Percentiles rank a stretch among this genome's conserved stretches.
These are phyloP conservation scores for Halcyon chelicuti DNA, from an alignment of 2,797 vertebrate genomes.

Conservation along the genomic window DNA sequence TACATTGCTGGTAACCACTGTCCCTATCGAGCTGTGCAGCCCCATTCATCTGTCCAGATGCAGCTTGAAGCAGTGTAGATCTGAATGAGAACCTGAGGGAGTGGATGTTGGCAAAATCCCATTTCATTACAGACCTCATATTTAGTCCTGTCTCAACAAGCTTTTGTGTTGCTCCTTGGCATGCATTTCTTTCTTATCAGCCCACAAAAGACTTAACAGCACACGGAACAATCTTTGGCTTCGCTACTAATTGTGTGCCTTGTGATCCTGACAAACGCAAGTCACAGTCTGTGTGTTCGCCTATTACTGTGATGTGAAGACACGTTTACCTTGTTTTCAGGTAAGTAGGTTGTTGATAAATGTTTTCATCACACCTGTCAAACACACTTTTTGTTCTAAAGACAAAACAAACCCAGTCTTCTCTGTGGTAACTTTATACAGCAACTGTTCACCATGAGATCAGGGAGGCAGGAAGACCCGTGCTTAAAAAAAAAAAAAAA, in stretches of 20 bases:
- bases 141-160: neutral
- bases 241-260: neutral
- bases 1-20: neutral
- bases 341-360: neutral
- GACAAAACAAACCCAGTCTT: neutral
- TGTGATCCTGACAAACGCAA: neutral
- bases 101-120: neutral
- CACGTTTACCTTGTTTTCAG: neutral
- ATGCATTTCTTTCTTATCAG: neutral
- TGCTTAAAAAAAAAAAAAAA: neutral
- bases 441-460: neutral
- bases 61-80: neutral
- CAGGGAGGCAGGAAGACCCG: neutral
- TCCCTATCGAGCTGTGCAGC: neutral
- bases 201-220: neutral
- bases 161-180: neutral
- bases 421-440: neutral
- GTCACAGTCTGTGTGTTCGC: neutral
- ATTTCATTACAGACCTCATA: neutral
- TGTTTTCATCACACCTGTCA: neutral
- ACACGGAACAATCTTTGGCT: neutral
- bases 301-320: neutral
- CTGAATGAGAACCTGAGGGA: neutral
- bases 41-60: neutral
- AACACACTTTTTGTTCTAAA: neutral